These are phyloP conservation scores for Hirudo medicinalis DNA, from an alignment of 1,140 invertebrate species.

Conservation along the genomic window DNA sequence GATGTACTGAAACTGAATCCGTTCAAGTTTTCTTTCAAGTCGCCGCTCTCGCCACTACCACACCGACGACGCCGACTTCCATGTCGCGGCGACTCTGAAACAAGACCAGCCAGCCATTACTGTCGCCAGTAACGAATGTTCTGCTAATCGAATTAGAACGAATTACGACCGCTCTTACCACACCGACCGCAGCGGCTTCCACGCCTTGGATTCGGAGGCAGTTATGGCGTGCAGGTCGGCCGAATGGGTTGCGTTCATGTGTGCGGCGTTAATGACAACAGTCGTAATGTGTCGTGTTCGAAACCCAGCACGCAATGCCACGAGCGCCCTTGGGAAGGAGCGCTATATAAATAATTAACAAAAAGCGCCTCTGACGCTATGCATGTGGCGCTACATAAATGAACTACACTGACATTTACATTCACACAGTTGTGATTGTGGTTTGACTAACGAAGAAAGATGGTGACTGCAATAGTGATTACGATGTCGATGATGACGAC, in stretches of 20 bases:
- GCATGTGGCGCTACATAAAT: too few relatives aligned
- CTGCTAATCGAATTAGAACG: neutral
- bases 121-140: neutral
- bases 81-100: neutral
- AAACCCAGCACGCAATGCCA: too few relatives aligned
- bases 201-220: neutral
- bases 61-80: neutral
- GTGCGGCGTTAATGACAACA: too few relatives aligned
- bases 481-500: slow-evolving; percentile 11
- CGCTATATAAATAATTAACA: too few relatives aligned
- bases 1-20: neutral
- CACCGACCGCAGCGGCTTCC: neutral
- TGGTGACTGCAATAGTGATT: neutral
- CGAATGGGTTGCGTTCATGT: too few relatives aligned
- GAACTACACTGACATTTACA: too few relatives aligned
- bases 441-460: neutral
- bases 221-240: too few relatives aligned
- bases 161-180: neutral
- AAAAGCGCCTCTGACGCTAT: too few relatives aligned
- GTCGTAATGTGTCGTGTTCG: too few relatives aligned
- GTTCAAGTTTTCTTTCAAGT: neutral
- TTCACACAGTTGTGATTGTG: too few relatives aligned
- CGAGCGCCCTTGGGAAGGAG: too few relatives aligned
- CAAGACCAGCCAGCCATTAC: neutral
- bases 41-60: neutral